Base-by-base conservation (phyloP, 2,797 vertebrate genomes). In the Lates japonicus region DNA sequence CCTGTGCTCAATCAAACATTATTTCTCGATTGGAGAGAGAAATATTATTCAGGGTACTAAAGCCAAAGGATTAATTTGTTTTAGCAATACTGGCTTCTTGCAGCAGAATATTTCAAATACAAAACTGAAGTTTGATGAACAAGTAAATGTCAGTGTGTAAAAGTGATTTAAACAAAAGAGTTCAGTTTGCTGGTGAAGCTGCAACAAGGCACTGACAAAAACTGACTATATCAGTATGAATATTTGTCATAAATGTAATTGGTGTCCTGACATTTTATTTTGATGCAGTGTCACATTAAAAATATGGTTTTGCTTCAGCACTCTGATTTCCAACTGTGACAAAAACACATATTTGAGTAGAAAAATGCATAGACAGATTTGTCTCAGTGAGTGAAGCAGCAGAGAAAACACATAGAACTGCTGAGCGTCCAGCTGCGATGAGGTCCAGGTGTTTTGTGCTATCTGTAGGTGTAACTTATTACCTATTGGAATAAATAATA, bases 401-500 rank as follows among this genome's bases (percentile, higher is more conserved):
- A 64, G 58, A 31, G 48, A 61, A 81, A 70, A 73, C 66, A 76
- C 46, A 29, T 10, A 39, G 52, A 81, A 60, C 37, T 46, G 41
- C 70, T 62, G 48, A 58, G 8, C 6, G 20, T 78, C 60, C 72
- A 83, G 54, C 80, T 92, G 81, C 5, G 39, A 71, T 33, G 63
- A 66, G 67, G 83, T 85, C 85, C 90, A 90, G 76, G 88, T 92
- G 84, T 91, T 70, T 64, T 49, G 70, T 71, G 62, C 59, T 84
- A 71, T 90, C 83, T 79, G 64, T 62, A 78, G 74, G 22, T 84
- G 80, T 85, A 76, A 86, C 83, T 82, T 89, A 86, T 93, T 83
- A 88, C 82, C 80, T 82, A 37, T 83, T 88, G 55, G 88, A 87
- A 80, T 81, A 76, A 74, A 90, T 92, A 92, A 92, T 90, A 25